Base-by-base conservation (phyloP, 2,888 invertebrate species). In the Heliothis peltigera region DNA sequence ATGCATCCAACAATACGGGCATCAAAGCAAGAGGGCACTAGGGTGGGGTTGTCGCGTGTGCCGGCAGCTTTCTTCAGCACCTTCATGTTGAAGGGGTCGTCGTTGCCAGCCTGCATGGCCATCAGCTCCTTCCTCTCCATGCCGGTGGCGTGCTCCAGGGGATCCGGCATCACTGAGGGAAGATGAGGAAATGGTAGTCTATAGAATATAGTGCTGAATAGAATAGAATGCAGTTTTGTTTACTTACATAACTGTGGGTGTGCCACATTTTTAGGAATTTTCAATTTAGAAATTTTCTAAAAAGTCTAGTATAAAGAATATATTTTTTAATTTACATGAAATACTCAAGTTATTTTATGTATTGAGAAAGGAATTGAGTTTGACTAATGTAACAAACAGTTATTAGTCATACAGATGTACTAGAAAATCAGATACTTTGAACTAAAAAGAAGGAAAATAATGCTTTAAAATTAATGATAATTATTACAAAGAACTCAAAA, bases 1-100 rank as follows among this genome's bases (percentile, higher is more conserved):
- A 99, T 96, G 93, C 99, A 99, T 70, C 99, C 99, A 78, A 99
- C 97, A 79, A 99, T 96, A 84, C 99, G 97, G 63, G 98, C 97
- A 59, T 98, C 97, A 81, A 97, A 98, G 84, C 98, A 97, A 57
- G 99, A 99, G 68, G 98, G 98, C 84, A 99, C 97, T 78, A 98
- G 93, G 79, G 98, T 99, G 64, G 99, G 99, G 78, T 96, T 95
- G 32, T 97, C 97, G 87, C 97, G 97, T 67, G 99, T 98, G 80
- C 99, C 98, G 2, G 96, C 96, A 0, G 97, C 97, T 79, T 98
- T 96, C 92, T 98, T 98, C 80, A 97, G 90, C 1, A 97, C 97
- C 93, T 97, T 97, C 96, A 98, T 96, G 92, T 97, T 96, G 93
- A 97, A 98, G 35, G 98, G 98, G 90, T 98, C 97, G 77, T 98